phyloP scores from a whole-genome alignment of 2,797 vertebrate genomes.

The Ciconia nigra region DNA sequence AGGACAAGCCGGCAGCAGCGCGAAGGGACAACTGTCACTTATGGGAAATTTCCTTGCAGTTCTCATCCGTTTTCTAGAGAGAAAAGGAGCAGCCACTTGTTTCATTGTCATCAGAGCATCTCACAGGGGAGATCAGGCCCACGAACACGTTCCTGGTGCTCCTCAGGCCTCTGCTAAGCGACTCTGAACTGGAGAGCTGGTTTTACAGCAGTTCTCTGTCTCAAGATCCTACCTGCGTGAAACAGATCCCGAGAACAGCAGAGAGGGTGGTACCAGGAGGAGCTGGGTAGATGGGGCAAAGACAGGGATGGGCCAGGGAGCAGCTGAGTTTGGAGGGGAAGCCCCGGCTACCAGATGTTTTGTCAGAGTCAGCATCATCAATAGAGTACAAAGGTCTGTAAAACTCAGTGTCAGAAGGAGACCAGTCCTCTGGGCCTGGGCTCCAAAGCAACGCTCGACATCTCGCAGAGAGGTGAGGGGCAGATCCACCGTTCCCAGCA shows the following conservation, averaged over 20 bases:
- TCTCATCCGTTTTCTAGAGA: neutral
- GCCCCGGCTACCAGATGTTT: neutral
- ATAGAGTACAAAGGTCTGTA: neutral
- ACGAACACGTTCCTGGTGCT: accelerated
- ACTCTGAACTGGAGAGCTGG: neutral
- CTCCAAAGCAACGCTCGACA: accelerated
- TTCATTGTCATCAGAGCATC: neutral
- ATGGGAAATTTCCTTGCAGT: neutral
- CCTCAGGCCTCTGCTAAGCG: neutral
- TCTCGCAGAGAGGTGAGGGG: neutral
- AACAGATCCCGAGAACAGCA: neutral
- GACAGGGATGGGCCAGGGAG: neutral
- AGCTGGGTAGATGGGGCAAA: neutral
- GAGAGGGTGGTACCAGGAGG: neutral
- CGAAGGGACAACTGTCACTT: neutral
- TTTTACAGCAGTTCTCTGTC: neutral
- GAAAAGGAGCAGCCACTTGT: neutral
- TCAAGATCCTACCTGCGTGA: neutral
- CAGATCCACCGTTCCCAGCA: neutral
- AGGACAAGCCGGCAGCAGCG: accelerated
- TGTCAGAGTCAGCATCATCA: neutral
- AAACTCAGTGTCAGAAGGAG: no score
- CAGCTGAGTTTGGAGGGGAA: neutral
- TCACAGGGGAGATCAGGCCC: neutral
- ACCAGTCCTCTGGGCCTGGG: neutral